Base-by-base conservation (phyloP, 2,888 invertebrate species). In the Tethea ocularis region DNA sequence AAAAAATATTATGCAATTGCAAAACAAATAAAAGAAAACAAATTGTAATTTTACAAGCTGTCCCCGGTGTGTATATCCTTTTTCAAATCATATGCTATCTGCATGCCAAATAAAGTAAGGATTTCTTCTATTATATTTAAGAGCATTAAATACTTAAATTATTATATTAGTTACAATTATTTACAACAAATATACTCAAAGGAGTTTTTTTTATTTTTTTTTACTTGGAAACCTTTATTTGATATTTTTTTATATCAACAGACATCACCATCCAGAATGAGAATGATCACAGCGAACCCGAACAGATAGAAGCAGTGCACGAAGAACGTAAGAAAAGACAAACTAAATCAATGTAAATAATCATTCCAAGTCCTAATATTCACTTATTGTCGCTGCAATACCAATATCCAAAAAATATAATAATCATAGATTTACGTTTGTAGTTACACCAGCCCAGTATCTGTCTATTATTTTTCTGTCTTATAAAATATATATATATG, bases 251-350 rank as follows among this genome's bases (percentile, higher is more conserved):
- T 66, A 66, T 66, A 60, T 60, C 53, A 33, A 5, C 80, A 90
- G 90, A 89, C 62, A 67, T 80, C 51, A 61, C 77, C 26, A 68
- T 79, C 26, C 82, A 70, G 57, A 78, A 71, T 46, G 80, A 78
- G 7, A 72, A 60, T 8, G 86, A 86, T 1, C 78, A 64, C 62
- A 86, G 87, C 61, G 88, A 88, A 4, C 85, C 84, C 0, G 91
- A 90, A 60, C 83, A 80, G 61, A 71, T 74, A 5, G 88, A 89
- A 13, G 62, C 71, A 0, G 64, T 80, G 0, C 75, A 76, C 1
- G 74, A 77, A n/a, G 83, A 86, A 2, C 81, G 88, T 57, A 71
- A 82, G 66, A 88, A 86, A 70, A 76, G 88, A 52, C 78, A 86
- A 59, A 66, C 72, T 5, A 72, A 78, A 57, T 69, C 66, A 57